phyloP scores from a whole-genome alignment of 2,888 invertebrate species.

The Sphaerolaimus hirsutus region DNA sequence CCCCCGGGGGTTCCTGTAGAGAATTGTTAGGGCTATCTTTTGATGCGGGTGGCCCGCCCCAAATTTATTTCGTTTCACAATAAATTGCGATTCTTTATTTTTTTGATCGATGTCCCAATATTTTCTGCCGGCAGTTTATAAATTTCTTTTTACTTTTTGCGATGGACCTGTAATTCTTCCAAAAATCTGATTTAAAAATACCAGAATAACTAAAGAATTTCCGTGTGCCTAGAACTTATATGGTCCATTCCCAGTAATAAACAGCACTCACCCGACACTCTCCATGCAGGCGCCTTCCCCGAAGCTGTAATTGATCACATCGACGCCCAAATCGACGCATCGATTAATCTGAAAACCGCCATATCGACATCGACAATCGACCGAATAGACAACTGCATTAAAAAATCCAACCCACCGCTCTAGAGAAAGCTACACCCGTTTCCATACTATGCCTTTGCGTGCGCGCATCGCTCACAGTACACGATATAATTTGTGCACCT shows the following conservation, averaged over 20 bases:
- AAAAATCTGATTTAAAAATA: neutral
- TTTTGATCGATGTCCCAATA: too few relatives aligned
- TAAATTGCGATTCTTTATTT: too few relatives aligned
- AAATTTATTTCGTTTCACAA: too few relatives aligned
- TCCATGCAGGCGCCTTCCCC: conserved; percentile 83
- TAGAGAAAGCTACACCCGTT: conserved; percentile 68
- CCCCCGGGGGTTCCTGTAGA: too few relatives aligned
- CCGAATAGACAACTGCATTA: too few relatives aligned
- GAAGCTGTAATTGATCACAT: conserved; percentile 92
- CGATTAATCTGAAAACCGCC: conserved; percentile 27
- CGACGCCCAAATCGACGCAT: conserved; percentile 33
- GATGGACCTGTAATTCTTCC: too few relatives aligned
- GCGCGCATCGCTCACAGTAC: conserved; percentile 61
- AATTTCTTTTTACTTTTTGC: too few relatives aligned
- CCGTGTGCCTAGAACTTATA: too few relatives aligned
- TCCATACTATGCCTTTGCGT: conserved; percentile 78
- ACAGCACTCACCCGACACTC: conserved; percentile 57
- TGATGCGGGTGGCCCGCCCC: too few relatives aligned
- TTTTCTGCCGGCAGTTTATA: too few relatives aligned
- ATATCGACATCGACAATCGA: neutral
- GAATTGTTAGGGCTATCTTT: too few relatives aligned
- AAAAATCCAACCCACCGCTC: conserved; percentile 67
- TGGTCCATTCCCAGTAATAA: too few relatives aligned
- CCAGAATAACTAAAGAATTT: neutral
- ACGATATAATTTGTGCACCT: conserved; percentile 71